phyloP scores from a whole-genome alignment of 2,888 invertebrate species.

The Homarus gammarus region DNA sequence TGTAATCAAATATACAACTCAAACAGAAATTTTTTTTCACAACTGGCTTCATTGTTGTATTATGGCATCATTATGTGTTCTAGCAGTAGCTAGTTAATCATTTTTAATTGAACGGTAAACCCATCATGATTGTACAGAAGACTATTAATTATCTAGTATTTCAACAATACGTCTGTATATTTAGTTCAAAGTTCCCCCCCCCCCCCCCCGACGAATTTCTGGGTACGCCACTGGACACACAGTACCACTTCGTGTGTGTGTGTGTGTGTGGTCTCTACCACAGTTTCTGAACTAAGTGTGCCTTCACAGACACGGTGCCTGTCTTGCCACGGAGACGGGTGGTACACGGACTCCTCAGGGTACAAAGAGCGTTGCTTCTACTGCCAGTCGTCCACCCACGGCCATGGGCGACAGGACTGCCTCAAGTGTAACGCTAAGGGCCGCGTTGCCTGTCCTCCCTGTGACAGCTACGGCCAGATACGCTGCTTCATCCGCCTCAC shows the following conservation, averaged over 20 bases:
- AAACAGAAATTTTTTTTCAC: no score
- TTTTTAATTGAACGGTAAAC: no score
- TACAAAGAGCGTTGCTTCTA: constrained; percentile 79
- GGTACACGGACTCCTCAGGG: constrained; percentile 78
- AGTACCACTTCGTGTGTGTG: background rate
- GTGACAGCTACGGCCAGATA: constrained; percentile 80
- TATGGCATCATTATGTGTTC: no score
- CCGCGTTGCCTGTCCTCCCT: constrained; percentile 79
- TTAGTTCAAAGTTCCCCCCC: no score
- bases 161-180: no score
- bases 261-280: background rate
- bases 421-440: constrained; percentile 80
- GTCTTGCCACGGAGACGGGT: constrained; percentile 81
- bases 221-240: no score
- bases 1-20: no score
- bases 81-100: no score
- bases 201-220: no score
- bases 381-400: constrained; percentile 79
- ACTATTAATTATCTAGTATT: no score
- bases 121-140: no score
- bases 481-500: constrained; percentile 81
- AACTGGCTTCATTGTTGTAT: no score
- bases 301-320: constrained; percentile 79
- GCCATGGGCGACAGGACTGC: constrained; percentile 80
- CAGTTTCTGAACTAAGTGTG: background rate